phyloP scores from a whole-genome alignment of 2,797 vertebrate species.

The Acrossocheilus fasciatus region DNA sequence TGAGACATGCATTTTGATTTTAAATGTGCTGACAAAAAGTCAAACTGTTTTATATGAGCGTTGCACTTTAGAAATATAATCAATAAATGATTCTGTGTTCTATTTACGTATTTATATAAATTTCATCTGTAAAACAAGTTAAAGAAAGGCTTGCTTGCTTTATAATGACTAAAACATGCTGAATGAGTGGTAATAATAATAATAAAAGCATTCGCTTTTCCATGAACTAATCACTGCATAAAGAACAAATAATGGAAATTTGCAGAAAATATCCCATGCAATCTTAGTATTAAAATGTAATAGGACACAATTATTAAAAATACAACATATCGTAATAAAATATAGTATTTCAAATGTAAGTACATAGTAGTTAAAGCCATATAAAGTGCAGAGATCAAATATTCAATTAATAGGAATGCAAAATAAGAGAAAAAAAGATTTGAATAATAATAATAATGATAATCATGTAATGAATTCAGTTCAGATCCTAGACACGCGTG shows the following conservation, averaged over 20 bases:
- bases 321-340: background rate
- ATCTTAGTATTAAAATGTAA: background rate
- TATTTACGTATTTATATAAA: background rate
- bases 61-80: background rate
- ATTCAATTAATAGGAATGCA: background rate
- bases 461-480: background rate
- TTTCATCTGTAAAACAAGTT: background rate
- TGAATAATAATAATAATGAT: background rate
- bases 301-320: background rate
- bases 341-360: background rate
- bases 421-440: background rate
- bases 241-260: background rate
- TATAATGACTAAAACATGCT: background rate
- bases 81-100: background rate
- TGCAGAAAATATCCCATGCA: too few species aligned
- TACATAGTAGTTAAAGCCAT: too few species aligned
- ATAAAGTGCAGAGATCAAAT: too few species aligned
- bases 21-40: background rate
- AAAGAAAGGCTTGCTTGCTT: background rate
- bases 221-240: background rate
- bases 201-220: background rate
- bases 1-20: background rate
- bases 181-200: background rate
- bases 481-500: background rate
- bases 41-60: background rate